phyloP scores from a whole-genome alignment of 2,113 vertebrate species.

The Conger conger region DNA sequence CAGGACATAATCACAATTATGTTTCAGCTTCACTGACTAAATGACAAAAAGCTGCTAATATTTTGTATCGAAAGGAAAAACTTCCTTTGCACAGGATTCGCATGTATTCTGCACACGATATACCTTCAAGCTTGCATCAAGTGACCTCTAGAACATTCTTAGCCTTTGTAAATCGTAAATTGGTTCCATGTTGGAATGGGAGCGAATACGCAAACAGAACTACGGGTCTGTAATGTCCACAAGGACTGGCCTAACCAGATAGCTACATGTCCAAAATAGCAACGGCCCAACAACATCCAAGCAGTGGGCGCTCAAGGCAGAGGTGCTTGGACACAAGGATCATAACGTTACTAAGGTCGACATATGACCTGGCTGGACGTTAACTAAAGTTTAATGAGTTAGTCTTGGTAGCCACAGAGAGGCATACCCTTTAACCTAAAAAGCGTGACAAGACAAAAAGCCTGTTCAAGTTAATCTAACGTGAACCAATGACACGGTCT shows the following conservation, averaged over 20 bases:
- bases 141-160: background rate
- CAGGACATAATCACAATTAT: background rate
- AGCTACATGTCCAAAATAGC: background rate
- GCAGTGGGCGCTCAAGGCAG: background rate
- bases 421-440: background rate
- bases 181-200: background rate
- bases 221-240: background rate
- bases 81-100: too few relatives aligned
- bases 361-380: background rate
- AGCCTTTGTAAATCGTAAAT: background rate
- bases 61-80: too few relatives aligned
- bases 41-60: too few relatives aligned
- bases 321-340: background rate
- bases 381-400: background rate
- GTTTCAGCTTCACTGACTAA: too few relatives aligned
- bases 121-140: background rate
- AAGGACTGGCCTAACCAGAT: background rate
- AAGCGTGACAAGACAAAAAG: background rate
- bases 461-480: too few relatives aligned
- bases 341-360: background rate
- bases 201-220: background rate
- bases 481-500: background rate
- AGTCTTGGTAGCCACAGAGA: background rate
- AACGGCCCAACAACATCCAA: slow-evolving; percentile 2
- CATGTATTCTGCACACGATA: background rate